Percentiles rank a stretch among this genome's conserved stretches.
Evolutionary conservation across 2,888 invertebrate genomes (phyloP).

Genomic region (Ctena decussata): DNA sequence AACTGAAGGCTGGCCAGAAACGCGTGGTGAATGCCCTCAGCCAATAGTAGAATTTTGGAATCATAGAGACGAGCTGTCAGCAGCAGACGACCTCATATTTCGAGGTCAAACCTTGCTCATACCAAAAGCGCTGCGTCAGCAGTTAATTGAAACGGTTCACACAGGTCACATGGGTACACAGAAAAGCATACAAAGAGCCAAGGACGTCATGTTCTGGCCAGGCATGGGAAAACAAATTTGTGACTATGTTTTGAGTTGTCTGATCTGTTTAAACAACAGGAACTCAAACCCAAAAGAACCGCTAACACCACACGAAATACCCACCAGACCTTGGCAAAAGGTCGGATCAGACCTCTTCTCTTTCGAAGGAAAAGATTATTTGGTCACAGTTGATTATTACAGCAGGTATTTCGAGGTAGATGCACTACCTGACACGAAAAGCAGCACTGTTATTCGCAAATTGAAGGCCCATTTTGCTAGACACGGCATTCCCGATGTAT

Average conservation of each 20-base stretch:
- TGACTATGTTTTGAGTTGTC: constrained; percentile 38
- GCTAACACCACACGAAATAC: constrained; percentile 49
- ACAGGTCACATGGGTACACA: constrained; percentile 62
- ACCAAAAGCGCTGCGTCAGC: constrained; percentile 40
- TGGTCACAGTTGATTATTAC: constrained; percentile 59
- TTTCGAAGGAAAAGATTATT: constrained; percentile 31
- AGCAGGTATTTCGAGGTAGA: constrained; percentile 50
- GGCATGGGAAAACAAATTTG: constrained; percentile 39
- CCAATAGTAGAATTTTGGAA: constrained; percentile 35
- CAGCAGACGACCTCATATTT: constrained; percentile 28
- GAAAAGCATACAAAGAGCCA: constrained; percentile 46
- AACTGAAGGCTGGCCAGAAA: constrained; percentile 48
- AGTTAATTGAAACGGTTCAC: constrained; percentile 57
- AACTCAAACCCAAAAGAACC: constrained; percentile 60
- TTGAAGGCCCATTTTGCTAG: constrained; percentile 50
- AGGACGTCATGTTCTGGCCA: constrained; percentile 64
- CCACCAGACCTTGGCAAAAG: constrained; percentile 49
- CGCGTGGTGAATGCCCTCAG: constrained; percentile 11
- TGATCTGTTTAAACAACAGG: constrained; percentile 32
- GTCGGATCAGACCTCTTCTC: constrained; percentile 57
- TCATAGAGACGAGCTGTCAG: constrained; percentile 42
- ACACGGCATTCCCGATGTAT: constrained; percentile 51
- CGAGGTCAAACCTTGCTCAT: constrained; percentile 47
- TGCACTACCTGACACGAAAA: constrained; percentile 34
- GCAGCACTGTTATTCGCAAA: constrained; percentile 43